Evolutionary conservation across 2,797 vertebrate genomes (phyloP).

Genomic region (Cygnus olor): DNA sequence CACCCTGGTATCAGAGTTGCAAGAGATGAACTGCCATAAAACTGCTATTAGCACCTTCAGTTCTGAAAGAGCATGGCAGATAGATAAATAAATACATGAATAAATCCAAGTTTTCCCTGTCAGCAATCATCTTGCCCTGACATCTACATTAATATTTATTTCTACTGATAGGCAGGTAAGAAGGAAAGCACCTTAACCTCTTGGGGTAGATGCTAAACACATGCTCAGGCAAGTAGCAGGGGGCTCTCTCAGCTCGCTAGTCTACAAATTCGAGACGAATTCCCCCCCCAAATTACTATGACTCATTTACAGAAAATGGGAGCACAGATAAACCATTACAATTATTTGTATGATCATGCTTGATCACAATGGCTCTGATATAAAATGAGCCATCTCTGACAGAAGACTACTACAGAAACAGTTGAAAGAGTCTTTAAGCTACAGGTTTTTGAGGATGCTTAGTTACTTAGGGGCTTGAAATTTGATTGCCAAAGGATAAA

Average conservation of each 20-base stretch:
- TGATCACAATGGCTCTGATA: not conserved
- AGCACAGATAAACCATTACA: fast-evolving
- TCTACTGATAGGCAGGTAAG: not conserved
- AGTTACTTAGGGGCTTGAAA: not conserved
- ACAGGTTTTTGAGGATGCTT: not conserved
- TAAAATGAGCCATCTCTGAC: not conserved
- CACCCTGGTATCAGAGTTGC: not conserved
- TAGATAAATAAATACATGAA: too few species aligned
- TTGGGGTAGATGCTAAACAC: not conserved
- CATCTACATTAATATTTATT: not conserved
- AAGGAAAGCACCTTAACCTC: not conserved
- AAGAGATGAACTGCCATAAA: not conserved
- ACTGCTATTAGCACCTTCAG: not conserved
- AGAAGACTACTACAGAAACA: not conserved
- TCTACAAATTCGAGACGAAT: not conserved
- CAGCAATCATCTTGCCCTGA: not conserved
- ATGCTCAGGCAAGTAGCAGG: not conserved
- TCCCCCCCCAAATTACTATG: not conserved
- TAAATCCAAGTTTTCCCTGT: not conserved
- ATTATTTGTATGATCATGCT: not conserved
- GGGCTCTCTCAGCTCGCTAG: not conserved
- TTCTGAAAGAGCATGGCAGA: not conserved
- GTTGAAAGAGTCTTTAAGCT: not conserved
- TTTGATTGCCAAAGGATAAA: not conserved
- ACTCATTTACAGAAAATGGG: not conserved